Base-by-base conservation (phyloP, 1,140 invertebrate species). In the Daktulosphaira vitifoliae region DNA sequence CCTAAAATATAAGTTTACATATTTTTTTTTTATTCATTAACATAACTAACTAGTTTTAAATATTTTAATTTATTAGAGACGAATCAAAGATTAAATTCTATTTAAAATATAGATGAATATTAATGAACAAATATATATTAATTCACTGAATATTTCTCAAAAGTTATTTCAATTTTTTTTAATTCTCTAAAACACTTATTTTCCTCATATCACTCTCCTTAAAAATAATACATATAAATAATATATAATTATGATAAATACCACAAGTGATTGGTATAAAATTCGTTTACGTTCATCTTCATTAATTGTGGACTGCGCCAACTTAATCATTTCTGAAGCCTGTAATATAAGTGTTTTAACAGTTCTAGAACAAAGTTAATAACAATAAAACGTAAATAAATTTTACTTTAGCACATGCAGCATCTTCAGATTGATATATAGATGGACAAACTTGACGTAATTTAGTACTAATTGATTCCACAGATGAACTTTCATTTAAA, bases 341-440 rank as follows among this genome's bases (percentile, higher is more conserved):
- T 89, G 71, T 70, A 80, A 76, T 0, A 6, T 16, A n/a, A 48
- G n/a, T n/a, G 44, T 20, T 48, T 37, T 1, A 64, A 44, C 16
- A 48, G 33, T n/a, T n/a, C n/a, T n/a, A n/a, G n/a, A n/a, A n/a
- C n/a, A n/a, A n/a, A n/a, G n/a, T n/a, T n/a, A n/a, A n/a, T n/a
- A 48, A 26, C 8, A 38, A 13, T 7, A 42, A 44, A 62, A 42
- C 9, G 5, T 9, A 16, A 1, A 44, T 44, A 16, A 13, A 23
- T 71, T 66, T 73, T 77, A 90, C 87, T 80, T 96, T 92, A 18
- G 93, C 86, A 75, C 89, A 94, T 33, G 92, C 88, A 16, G 92
- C 95, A 80, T 98, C 96, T 80, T 99, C 96, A 71, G 85, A 85
- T 70, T 88, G 88, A 72, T 96, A 99, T 1, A 99, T 79, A 70